Evolutionary conservation across 2,797 vertebrate species (phyloP).

Genomic region (Agapornis canus): DNA sequence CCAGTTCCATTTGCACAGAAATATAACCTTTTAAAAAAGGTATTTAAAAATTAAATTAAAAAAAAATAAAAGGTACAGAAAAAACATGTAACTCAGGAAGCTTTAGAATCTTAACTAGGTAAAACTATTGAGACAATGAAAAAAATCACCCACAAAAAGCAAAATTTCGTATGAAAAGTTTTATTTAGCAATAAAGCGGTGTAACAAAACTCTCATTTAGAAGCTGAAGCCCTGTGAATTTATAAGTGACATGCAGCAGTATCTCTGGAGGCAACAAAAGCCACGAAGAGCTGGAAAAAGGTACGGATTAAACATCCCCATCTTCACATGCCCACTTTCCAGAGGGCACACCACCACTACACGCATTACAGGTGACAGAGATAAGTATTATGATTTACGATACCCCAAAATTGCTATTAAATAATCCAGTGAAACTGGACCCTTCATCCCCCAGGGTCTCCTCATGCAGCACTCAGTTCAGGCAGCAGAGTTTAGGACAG

Average conservation of each 20-base stretch:
- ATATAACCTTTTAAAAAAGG: rapidly evolving
- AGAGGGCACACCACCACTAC: too few species aligned
- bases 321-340: rapidly evolving
- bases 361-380: neutral
- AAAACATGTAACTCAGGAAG: neutral
- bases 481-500: too few species aligned
- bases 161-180: neutral
- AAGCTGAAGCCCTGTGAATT: neutral
- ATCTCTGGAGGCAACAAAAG: neutral
- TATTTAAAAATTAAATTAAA: neutral
- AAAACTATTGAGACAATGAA: neutral
- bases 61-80: neutral
- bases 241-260: neutral
- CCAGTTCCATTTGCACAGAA: neutral
- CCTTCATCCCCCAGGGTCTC: rapidly evolving
- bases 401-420: rapidly evolving
- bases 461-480: rapidly evolving
- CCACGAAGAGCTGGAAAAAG: rapidly evolving
- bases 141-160: neutral
- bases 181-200: neutral
- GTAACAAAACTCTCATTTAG: neutral
- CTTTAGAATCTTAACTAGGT: neutral
- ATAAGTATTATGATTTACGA: rapidly evolving
- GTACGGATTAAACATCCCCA: neutral
- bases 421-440: rapidly evolving